Base-by-base conservation (phyloP, 2,797 vertebrate species). In the Enteromius treurensis region DNA sequence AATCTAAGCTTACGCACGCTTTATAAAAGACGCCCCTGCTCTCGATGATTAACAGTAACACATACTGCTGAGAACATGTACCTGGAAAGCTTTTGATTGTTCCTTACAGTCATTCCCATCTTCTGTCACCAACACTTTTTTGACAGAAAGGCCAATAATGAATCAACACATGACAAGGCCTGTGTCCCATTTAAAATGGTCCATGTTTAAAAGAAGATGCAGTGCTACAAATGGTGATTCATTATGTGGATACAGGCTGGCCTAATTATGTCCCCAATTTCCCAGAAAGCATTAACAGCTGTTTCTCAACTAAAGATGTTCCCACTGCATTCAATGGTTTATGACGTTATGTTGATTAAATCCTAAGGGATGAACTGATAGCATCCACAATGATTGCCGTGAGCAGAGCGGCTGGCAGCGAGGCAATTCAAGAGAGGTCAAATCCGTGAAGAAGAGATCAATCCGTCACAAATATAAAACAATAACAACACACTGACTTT, bases 291-390 rank as follows among this genome's bases (percentile, higher is more conserved):
- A 53, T 74, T 74, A 53, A 37, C 71, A 53, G 71, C 71, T 74
- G 71, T 74, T 74, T 74, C 71, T n/a, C 26, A 74, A 34, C 11
- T 53, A 58, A 76, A 76, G 51, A 58, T 58, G 51, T 76, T 76
- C 73, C 34, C 73, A 9, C 73, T 53, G 40, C 73, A 76, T 58
- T 13, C 32, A 1, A 9, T 58, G 51, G 32, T n/a, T 75, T 58
- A 69, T 74, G 49, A 53, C 71, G n/a, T 67, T n/a, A 58, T 40
- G 73, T 15, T 40, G 32, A 76, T 58, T 76, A 15, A 58, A 51
- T 58, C 51, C 32, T 26, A 23, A 40, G 32, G 51, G 49, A 74
- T 15, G 49, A 34, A 55, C 5, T 7, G 71, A 74, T 14, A 53
- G 49, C 29, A 53, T 74, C 70, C 47, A 3, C 10, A 0, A 21